A percentile compares a stretch with the other conserved stretches of the same genome.
Evolutionary conservation across 2,113 vertebrate species (phyloP).

Genomic region (Lophura nycthemera): DNA sequence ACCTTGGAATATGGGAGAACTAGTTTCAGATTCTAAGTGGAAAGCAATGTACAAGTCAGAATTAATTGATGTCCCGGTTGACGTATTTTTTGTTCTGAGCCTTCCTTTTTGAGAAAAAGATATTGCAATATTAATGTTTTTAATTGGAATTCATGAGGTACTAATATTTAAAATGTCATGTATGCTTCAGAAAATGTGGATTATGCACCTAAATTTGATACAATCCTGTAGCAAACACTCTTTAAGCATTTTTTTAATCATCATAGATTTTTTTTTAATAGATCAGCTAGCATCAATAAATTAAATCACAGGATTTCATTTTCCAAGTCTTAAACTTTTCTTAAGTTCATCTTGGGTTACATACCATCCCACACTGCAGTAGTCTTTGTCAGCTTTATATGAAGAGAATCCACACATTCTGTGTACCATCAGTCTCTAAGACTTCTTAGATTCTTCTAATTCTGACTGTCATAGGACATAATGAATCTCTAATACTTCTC

Average conservation of each 20-base stretch:
- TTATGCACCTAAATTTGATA: background rate
- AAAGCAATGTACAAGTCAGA: background rate
- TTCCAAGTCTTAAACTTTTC: background rate
- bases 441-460: too few relatives aligned
- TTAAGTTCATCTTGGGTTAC: background rate
- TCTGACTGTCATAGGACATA: too few relatives aligned
- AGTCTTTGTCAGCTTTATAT: background rate
- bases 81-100: background rate
- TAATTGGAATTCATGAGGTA: background rate
- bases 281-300: background rate
- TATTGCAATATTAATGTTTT: background rate
- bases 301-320: background rate
- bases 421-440: background rate
- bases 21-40: background rate
- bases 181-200: background rate
- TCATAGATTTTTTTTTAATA: background rate
- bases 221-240: background rate
- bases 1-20: background rate
- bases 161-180: background rate
- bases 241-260: background rate
- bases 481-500: too few relatives aligned
- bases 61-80: background rate
- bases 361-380: background rate
- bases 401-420: background rate
- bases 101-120: background rate